Evolutionary conservation across 2,888 invertebrate genomes (phyloP), one percentile per base, ranked within the genome.

Genomic region (Dasypolia templi): DNA sequence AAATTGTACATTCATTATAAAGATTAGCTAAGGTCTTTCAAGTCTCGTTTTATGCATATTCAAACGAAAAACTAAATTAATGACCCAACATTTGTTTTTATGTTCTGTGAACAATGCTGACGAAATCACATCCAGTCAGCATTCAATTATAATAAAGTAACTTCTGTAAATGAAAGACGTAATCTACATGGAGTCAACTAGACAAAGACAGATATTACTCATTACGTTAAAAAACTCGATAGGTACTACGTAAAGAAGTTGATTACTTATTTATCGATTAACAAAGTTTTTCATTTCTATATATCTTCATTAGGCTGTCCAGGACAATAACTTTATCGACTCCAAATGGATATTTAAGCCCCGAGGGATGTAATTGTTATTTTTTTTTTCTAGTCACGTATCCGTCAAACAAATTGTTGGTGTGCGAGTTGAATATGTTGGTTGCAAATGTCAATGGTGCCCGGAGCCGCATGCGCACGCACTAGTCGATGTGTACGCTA

Each of bases 401-500:
- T 82, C 80, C 79, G 79, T 85, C 80, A 80, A 79, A 83, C 83
- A 88, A 86, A 88, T 87, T 83, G 79, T 87, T 85, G 80, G 85
- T 73, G 71, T 77, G 70, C 84, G 77, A 79, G 82, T 82, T 84
- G 88, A 84, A 85, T 88, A 88, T 86, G 87, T 87, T 86, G 82
- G 80, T 79, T 89, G 89, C 89, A 93, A 94, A 94, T 94, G 94
- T 94, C 95, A 93, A 92, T 92, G 90, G 85, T 84, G 91, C 91
- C 90, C 53, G 89, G 87, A 92, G 91, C 91, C 86, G 89, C 90
- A 92, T 91, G 92, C 93, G 91, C 94, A 94, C 93, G 94, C 94
- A 94, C 89, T 89, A 87, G 89, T 89, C 91, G 90, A 93, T 93
- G 92, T 91, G 92, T 93, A 91, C 92, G 93, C 94, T 94, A 93